phyloP scores from a whole-genome alignment of 2,888 invertebrate genomes.

The Chloroclysta siterata region DNA sequence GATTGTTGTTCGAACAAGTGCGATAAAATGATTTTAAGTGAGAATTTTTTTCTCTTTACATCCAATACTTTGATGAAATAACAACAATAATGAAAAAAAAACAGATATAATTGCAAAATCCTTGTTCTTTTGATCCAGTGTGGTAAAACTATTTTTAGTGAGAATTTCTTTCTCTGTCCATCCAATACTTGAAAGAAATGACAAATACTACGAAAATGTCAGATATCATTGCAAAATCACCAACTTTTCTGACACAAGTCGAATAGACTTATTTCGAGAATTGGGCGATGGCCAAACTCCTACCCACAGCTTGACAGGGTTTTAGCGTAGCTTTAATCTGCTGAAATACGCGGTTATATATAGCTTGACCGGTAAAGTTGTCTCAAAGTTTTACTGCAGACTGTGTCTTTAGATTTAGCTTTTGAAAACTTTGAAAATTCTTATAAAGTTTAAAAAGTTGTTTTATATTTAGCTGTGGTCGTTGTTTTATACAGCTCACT shows the following conservation, averaged over 20 bases:
- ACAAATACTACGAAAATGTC: no score
- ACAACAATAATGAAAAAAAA: no score
- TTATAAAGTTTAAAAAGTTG: background rate
- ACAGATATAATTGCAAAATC: background rate
- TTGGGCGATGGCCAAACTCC: constrained; percentile 2
- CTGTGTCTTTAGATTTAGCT: background rate
- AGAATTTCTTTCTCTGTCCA: no score
- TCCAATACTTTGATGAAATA: no score
- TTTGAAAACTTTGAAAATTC: background rate
- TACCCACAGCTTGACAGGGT: background rate
- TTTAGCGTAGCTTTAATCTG: background rate
- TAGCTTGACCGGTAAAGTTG: constrained; percentile 3
- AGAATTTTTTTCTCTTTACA: no score
- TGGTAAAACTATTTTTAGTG: no score
- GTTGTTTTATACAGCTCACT: no score
- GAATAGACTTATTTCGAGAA: constrained; percentile 3
- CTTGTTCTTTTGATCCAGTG: no score
- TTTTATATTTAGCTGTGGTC: no score
- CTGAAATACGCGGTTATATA: constrained; percentile 1
- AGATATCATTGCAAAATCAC: background rate
- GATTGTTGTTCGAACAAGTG: no score
- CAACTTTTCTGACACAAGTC: background rate
- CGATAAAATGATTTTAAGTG: no score
- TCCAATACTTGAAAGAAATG: no score
- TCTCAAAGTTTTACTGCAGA: background rate